Percentiles rank a stretch among this genome's conserved stretches.
These are phyloP conservation scores for Cydia strobilella DNA, from an alignment of 1,140 invertebrate species.

Conservation along the genomic window DNA sequence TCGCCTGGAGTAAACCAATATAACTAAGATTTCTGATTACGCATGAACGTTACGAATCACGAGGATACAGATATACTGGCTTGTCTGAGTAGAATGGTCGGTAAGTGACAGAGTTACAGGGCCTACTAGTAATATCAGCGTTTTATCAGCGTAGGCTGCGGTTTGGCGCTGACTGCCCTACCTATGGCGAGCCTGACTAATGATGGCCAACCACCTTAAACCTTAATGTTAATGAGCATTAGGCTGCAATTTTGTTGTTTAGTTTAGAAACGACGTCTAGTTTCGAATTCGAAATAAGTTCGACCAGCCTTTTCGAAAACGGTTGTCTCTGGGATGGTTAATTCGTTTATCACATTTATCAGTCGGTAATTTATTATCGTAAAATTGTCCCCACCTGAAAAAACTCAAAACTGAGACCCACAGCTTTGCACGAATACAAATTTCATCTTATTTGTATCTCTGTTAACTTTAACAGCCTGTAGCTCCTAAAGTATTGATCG, in stretches of 20 bases:
- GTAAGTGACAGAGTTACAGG: background rate
- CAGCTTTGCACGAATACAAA: too few relatives aligned
- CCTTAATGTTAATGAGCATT: slow-evolving; percentile 28
- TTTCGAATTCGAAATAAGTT: background rate
- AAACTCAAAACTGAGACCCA: too few relatives aligned
- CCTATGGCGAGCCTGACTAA: slow-evolving; percentile 28
- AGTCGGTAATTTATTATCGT: too few relatives aligned
- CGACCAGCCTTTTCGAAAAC: too few relatives aligned
- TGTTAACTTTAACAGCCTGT: too few relatives aligned
- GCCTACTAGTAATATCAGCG: slow-evolving; percentile 61
- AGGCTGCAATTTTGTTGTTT: slow-evolving; percentile 1
- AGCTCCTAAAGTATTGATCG: too few relatives aligned
- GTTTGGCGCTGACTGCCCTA: slow-evolving; percentile 32
- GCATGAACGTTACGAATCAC: background rate
- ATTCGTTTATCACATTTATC: too few relatives aligned
- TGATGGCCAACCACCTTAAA: slow-evolving; percentile 4
- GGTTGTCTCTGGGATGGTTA: too few relatives aligned
- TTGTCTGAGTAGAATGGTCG: background rate
- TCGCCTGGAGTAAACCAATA: background rate
- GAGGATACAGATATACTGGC: background rate
- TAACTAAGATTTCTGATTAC: background rate
- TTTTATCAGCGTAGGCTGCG: slow-evolving; percentile 61
- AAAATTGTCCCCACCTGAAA: too few relatives aligned
- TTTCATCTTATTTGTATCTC: too few relatives aligned
- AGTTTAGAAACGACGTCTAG: background rate